Conservation (phyloP, 2,888 invertebrate genomes). For the Athripsodes cinereus region DNA sequence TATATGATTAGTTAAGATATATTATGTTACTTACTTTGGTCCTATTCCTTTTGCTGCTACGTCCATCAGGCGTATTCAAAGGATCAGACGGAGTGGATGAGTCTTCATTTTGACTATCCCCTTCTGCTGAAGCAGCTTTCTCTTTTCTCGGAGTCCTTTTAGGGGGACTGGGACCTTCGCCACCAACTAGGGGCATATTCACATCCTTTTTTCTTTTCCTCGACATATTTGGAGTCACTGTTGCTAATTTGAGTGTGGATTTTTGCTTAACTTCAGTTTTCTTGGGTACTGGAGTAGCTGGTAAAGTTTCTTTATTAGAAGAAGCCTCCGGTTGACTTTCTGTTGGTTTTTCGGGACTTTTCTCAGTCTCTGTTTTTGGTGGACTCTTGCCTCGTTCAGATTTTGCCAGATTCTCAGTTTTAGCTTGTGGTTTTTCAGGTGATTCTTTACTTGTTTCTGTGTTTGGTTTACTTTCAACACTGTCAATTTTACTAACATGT, state of each 20-base stretch:
- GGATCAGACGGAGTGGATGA: conserved; percentile 31
- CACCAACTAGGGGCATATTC: conserved; percentile 35
- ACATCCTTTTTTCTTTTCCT: conserved; percentile 50
- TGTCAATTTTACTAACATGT: conserved; percentile 35
- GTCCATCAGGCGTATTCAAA: conserved; percentile 38
- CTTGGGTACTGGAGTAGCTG: conserved; percentile 29
- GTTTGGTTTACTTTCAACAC: conserved; percentile 16
- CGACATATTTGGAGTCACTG: conserved; percentile 49
- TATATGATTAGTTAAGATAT: no score
- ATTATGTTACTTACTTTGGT: conserved; percentile 39
- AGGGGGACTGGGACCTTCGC: conserved; percentile 42
- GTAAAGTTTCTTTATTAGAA: conserved; percentile 23
- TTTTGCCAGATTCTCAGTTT: conserved; percentile 16
- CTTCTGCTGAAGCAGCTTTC: conserved; percentile 7
- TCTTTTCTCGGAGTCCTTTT: conserved; percentile 30
- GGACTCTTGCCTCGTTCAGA: conserved; percentile 10
- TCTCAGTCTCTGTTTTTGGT: neutral
- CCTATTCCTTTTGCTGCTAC: conserved; percentile 41
- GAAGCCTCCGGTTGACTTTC: conserved; percentile 4
- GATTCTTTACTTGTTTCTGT: neutral
- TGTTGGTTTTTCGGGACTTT: conserved; percentile 2
- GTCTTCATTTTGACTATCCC: neutral
- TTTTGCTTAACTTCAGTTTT: conserved; percentile 39
- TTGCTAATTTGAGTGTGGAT: conserved; percentile 50
- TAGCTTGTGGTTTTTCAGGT: conserved; percentile 33